Base-by-base conservation (phyloP, 2,113 vertebrate species). In the Stigmatopora nigra region DNA sequence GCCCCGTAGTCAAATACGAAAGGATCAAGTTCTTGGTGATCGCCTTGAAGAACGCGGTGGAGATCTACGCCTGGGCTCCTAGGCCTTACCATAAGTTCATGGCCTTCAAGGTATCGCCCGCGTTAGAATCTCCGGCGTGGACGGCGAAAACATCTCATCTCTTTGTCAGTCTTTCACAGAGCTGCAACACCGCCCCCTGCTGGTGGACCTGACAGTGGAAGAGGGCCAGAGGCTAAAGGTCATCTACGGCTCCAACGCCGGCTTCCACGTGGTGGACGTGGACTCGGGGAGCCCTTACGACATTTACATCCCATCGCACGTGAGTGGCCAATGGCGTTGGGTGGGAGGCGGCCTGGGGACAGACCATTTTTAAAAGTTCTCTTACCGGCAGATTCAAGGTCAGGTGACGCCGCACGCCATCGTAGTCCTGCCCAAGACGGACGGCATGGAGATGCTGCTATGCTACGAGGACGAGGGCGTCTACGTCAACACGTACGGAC, bases 41-140 rank as follows among this genome's bases (percentile, higher is more conserved):
- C 73, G 97, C 97, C 78, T 89, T 98, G 90, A 99, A 99, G 92
- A 98, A 93, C 72, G 86, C 96, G 1, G 97, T 99, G 72, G 97
- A 99, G 88, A 98, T 99, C 84, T 99, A 99, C 41, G 97, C 97
- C 63, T 99, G 97, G 97, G 96, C 97, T 63, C 97, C 97, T 13
- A 99, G 98, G 89, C 97, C 97, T 1, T 99, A 99, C 86, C 97
- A 99, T 88, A 99, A 99, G 88, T 99, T 99, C 66, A 99, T 99
- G 97, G 97, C 97, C 67, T 99, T 99, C 88, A 99, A 99, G 95
- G 97, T 98, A 83, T n/a, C 35, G n/a, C 9, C 45, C 6, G 10
- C 15, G 3, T 38, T 59, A 5, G 25, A 31, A 31, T 2, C 25
- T 31, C 3, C 25, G 25, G 25, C 25, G 25, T 2, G 25, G 25